Evolutionary conservation across 2,797 vertebrate species (phyloP).

Genomic region (Enteromius trimaculatus): DNA sequence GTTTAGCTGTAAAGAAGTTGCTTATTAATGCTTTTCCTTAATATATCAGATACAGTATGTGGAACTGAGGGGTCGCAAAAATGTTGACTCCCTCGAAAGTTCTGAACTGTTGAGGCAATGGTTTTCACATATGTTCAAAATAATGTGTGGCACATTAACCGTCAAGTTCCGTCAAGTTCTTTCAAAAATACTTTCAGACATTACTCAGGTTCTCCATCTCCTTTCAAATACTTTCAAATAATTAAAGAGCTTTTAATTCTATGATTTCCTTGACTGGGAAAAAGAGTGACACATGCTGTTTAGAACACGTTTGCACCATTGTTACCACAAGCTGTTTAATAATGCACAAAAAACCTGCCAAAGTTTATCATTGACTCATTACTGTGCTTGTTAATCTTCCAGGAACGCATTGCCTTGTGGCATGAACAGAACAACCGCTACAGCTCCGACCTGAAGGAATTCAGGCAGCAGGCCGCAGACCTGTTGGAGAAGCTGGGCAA

Average conservation of each 20-base stretch:
- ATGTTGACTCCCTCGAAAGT: not conserved
- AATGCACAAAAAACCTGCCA: not conserved
- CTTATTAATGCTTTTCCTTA: not conserved
- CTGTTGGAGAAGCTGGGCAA: conserved; percentile 82
- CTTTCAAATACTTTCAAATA: not conserved
- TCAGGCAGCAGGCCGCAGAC: conserved; percentile 87
- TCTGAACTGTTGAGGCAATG: not conserved
- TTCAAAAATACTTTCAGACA: not conserved
- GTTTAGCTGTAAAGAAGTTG: no score
- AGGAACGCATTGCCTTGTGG: conserved; percentile 93
- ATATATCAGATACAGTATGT: not conserved
- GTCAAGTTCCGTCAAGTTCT: not conserved
- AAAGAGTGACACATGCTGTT: not conserved
- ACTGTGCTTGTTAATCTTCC: conserved; percentile 34
- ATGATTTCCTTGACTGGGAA: not conserved
- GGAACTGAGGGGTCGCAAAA: not conserved
- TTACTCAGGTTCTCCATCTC: not conserved
- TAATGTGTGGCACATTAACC: not conserved
- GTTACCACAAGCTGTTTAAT: not conserved
- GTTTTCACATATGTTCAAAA: conserved; percentile 4
- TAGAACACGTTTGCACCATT: not conserved
- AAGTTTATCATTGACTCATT: conserved; percentile 1
- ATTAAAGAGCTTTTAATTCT: not conserved
- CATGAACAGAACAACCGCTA: conserved; percentile 90
- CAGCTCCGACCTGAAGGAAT: conserved; percentile 86